Base-by-base conservation (phyloP, 2,797 vertebrate genomes). In the Picus viridis region DNA sequence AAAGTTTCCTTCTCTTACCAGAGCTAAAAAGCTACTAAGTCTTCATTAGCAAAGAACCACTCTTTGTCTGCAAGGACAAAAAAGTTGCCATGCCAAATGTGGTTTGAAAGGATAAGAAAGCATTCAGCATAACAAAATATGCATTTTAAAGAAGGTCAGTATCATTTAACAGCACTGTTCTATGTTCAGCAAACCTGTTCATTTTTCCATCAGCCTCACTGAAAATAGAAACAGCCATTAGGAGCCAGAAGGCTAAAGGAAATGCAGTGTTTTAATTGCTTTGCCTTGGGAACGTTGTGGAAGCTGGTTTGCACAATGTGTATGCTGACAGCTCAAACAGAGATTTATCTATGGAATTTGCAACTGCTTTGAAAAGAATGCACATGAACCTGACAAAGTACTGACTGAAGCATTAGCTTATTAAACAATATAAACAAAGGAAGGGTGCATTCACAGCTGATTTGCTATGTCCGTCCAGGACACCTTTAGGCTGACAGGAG, bases 371-470 rank as follows among this genome's bases (percentile, higher is more conserved):
- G 76, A 85, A 94, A 94, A 86, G 86, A 85, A 88, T 90, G 85
- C 92, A 88, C 73, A 86, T 65, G 78, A 93, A 94, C 92, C 90
- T 95, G 91, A 94, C 96, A 92, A 90, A 95, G 78, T 87, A 93
- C 45, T 93, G 93, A 89, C 43, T 74, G 89, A 94, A 95, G 65
- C 86, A 87, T 82, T 91, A 82, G 45, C 91, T 97, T 96, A 96
- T 97, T 96, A 97, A 96, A 96, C 85, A 94, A 94, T 95, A 97
- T 92, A 96, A 95, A 96, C 59, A 58, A 94, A 95, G 88, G 86
- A 91, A 92, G 92, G 93, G 91, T 87, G 85, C 71, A 84, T 71
- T 93, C 10, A 6, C 68, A 95, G 86, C 86, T 83, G 83, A 76
- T 91, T 83, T 83, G 70, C 68, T 83, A 15, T 45, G 64, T 94